Conservation (phyloP, 2,888 invertebrate genomes). For the Drosophila anomalata region DNA sequence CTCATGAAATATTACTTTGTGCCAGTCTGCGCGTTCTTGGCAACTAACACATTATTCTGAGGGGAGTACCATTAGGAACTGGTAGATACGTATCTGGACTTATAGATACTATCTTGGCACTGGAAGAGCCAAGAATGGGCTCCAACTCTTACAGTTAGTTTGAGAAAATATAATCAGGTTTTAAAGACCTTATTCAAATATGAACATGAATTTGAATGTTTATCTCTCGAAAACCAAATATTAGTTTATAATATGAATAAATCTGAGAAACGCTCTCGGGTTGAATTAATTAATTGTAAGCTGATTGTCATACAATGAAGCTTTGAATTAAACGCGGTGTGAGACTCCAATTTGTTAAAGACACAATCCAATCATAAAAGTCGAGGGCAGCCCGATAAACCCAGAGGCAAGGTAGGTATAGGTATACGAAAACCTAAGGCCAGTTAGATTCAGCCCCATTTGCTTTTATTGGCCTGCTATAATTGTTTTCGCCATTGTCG, state of each 20-base stretch:
- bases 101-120: too few species aligned
- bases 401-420: not conserved
- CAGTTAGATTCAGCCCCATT: slow-evolving; percentile 23
- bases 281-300: slow-evolving; percentile 5
- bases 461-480: slow-evolving; percentile 16
- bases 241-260: not conserved
- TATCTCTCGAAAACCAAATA: not conserved
- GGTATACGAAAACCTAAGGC: slow-evolving; percentile 2
- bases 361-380: slow-evolving; percentile 16
- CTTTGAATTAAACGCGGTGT: not conserved
- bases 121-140: not conserved
- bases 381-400: slow-evolving; percentile 17
- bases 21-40: not conserved
- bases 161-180: not conserved
- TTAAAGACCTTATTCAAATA: not conserved
- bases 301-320: slow-evolving; percentile 3
- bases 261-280: not conserved
- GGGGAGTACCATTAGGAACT: not conserved
- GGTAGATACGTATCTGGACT: not conserved
- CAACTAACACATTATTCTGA: not conserved
- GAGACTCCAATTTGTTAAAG: slow-evolving; percentile 2
- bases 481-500: slow-evolving; percentile 28
- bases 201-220: not conserved
- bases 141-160: not conserved
- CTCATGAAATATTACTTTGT: slow-evolving; percentile 8